Percentiles rank a stretch among this genome's conserved stretches.
phyloP scores from a whole-genome alignment of 2,797 vertebrate genomes.

The Gymnoscopelus braueri region DNA sequence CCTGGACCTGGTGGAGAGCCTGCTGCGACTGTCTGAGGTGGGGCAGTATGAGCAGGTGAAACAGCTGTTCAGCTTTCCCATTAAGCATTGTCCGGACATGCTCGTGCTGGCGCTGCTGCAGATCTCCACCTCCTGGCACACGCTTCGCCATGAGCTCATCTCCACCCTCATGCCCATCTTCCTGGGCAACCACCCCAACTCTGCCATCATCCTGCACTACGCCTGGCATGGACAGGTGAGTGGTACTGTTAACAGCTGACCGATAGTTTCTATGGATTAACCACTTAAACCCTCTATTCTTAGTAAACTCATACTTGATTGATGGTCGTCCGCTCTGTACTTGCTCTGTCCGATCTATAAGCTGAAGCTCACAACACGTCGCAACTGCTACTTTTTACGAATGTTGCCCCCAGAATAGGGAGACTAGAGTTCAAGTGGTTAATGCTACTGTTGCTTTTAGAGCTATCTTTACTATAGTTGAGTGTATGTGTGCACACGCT shows the following conservation, averaged over 20 bases:
- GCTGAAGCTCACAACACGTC: too few species aligned
- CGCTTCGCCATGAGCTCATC: slow-evolving; percentile 97
- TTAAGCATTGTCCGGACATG: slow-evolving; percentile 99
- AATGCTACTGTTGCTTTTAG: not conserved
- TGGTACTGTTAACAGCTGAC: not conserved
- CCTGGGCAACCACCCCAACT: slow-evolving; percentile 98
- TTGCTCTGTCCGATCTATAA: too few species aligned
- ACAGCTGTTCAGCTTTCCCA: slow-evolving; percentile 98
- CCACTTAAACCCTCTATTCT: not conserved
- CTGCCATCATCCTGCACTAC: slow-evolving; percentile 99
- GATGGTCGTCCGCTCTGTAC: not conserved
- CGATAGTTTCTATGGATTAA: too few species aligned
- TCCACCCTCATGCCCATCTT: slow-evolving; percentile 99
- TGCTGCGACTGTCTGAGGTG: slow-evolving; percentile 94
- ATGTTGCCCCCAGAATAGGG: too few species aligned
- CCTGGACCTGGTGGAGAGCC: slow-evolving; percentile 96
- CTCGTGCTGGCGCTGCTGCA: slow-evolving; percentile 95
- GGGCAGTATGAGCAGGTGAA: slow-evolving; percentile 99
- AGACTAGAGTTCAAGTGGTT: too few species aligned
- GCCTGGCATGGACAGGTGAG: slow-evolving; percentile 99
- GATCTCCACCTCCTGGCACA: slow-evolving; percentile 99
- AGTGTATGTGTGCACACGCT: too few species aligned
- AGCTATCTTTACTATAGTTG: not conserved
- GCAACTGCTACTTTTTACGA: too few species aligned
- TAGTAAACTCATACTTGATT: not conserved